Evolutionary conservation across 1,140 invertebrate species (phyloP).

Genomic region (Heliconius hewitsoni): DNA sequence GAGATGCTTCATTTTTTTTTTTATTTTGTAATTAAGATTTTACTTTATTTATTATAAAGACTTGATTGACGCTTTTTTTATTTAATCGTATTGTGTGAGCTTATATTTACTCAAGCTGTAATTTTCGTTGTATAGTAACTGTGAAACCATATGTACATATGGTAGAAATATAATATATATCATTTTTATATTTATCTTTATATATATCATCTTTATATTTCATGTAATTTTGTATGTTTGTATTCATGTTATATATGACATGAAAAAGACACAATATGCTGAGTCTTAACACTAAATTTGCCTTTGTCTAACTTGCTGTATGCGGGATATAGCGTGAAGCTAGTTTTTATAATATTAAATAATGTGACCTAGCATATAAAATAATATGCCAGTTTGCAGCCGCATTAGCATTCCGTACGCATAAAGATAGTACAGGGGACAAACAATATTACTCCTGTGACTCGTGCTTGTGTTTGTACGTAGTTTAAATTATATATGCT

Average conservation of each 20-base stretch:
- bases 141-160: no score
- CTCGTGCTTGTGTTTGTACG: slow-evolving; percentile 8
- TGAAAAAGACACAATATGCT: not conserved
- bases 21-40: slow-evolving; percentile 6
- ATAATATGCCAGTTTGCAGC: slow-evolving; percentile 9
- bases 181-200: no score
- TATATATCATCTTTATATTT: no score
- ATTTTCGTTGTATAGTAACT: no score
- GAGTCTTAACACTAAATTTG: not conserved
- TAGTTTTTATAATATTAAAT: not conserved
- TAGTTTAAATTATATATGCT: slow-evolving; percentile 20
- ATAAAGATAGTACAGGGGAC: slow-evolving; percentile 36
- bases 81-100: no score
- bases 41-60: not conserved
- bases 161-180: no score
- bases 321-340: not conserved
- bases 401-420: slow-evolving; percentile 35
- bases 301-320: not conserved
- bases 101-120: not conserved
- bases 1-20: not conserved
- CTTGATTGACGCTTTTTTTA: no score
- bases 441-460: slow-evolving; percentile 16
- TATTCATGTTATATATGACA: not conserved
- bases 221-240: no score
- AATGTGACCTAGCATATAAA: not conserved